Evolutionary conservation across 2,113 vertebrate genomes (phyloP), one percentile per base, ranked within the genome.

Genomic region (Gopherus flavomarginatus): DNA sequence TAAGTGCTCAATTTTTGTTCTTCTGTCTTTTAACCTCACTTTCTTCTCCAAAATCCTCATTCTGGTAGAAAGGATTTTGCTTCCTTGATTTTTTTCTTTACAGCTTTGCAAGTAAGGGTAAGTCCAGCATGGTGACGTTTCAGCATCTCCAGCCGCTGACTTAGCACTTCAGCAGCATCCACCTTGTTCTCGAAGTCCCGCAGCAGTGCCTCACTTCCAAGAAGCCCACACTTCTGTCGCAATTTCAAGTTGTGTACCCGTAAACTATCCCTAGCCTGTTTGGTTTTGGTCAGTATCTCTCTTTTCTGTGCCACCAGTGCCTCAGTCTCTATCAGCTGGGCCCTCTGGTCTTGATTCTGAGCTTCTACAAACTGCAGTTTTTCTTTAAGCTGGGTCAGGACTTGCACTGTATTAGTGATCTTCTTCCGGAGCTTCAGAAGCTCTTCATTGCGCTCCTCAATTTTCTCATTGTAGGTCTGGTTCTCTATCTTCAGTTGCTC

Each of bases 311-410:
- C 97, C 92, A 99, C 91, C 26, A 29, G 1, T 0, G 72, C 85
- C 75, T 99, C 98, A 1, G 97, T 27, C 21, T 97, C 88, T 4
- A 87, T 85, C 53, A 99, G 97, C 82, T 97, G 96, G 1, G 95
- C 81, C 81, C 83, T 98, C 38, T 97, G 98, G 49, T n/a, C 17
- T 14, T 95, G 16, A 11, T 99, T 97, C 88, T 98, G 97, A 14
- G n/a, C 89, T 59, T 99, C 98, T n/a, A 98, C 91, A 49, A 98
- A 98, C 86, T 97, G 92, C 6, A 99, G 81, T 97, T 99, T 99
- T 75, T 99, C 99, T 90, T 98, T 99, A 27, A 99, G 11, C 3
- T 99, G 98, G 11, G 98, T 98, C 31, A 99, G 96, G 8, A 98
- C 92, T 56, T 98, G 98, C 49, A 98, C 97, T 0, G 97, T 94